phyloP scores from a whole-genome alignment of 2,113 vertebrate species.

The Tyrannus savana region DNA sequence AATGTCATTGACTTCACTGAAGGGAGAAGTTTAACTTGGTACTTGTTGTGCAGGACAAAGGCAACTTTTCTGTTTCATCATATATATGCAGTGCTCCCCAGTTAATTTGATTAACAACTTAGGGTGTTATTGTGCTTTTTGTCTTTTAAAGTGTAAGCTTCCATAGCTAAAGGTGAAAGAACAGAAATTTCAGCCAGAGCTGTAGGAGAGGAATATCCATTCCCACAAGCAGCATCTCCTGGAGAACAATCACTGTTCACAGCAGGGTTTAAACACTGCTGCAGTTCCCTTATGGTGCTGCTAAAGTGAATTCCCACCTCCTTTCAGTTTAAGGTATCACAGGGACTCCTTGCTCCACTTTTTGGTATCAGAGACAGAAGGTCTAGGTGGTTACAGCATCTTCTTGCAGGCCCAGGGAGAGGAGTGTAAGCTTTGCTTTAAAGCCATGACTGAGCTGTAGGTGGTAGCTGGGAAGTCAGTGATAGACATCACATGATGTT shows the following conservation, averaged over 20 bases:
- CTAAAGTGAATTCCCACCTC: neutral
- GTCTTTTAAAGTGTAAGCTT: neutral
- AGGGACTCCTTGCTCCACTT: rapidly evolving
- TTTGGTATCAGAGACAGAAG: neutral
- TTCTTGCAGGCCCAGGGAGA: neutral
- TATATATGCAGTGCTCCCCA: neutral
- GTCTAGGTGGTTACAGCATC: neutral
- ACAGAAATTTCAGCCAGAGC: neutral
- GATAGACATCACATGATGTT: slow-evolving; percentile 46
- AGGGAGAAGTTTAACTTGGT: neutral
- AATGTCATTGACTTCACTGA: neutral
- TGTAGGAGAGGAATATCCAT: neutral
- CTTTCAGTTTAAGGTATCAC: neutral
- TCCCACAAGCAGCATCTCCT: neutral
- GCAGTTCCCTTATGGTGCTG: neutral
- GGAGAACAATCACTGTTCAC: neutral
- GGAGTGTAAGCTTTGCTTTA: neutral
- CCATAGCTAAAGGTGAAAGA: neutral
- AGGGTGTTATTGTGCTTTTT: neutral
- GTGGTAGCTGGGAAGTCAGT: neutral
- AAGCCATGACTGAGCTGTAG: neutral
- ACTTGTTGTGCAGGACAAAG: neutral
- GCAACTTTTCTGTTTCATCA: neutral
- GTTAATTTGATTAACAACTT: neutral
- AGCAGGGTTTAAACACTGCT: neutral